Evolutionary conservation across 1,140 invertebrate species (phyloP), one percentile per base, ranked within the genome.

Genomic region (Drosophila ficusphila): DNA sequence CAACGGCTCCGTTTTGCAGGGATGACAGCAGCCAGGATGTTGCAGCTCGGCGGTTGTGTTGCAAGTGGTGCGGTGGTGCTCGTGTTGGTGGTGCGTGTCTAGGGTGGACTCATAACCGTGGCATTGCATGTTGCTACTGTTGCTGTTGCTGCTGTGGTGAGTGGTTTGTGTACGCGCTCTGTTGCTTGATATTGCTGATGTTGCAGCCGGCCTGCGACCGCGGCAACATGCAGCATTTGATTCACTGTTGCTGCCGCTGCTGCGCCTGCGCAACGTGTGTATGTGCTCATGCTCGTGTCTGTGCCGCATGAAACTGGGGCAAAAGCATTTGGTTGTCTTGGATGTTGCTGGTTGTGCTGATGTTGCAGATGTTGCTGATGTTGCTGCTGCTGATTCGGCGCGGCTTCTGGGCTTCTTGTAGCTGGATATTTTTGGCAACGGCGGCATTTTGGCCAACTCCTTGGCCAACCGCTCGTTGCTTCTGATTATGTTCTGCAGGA

Each of bases 401-500:
- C 33, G 64, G 54, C 12, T 52, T 38, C 44, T 69, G 42, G 57
- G 25, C 51, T 53, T 86, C 12, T 70, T 88, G 27, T 77, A 74
- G 60, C 62, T 88, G 21, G 61, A 53, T 18, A 79, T 19, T 49
- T 73, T 70, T 4, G 89, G 85, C 44, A 90, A 29, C 11, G 89
- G 89, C 4, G 89, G 83, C 77, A 90, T 90, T 76, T 90, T 90
- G 18, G 89, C 83, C 62, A 90, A 42, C 44, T 90, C 77, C 62
- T 72, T 38, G 21, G 86, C 76, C 48, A 90, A 60, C 3, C 85
- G 77, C 34, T 83, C 85, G 36, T 89, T 90, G 60, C 89, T 90
- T 23, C 70, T 70, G 36, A 82, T 90, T 34, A 90, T 90, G 14
- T 90, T 90, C 9, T 57, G 39, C 18, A 90, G 65, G 36, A 90